A percentile compares a stretch with the other conserved stretches of the same genome.
Evolutionary conservation across 2,888 invertebrate genomes (phyloP).

Genomic region (Synanthedon formicaeformis): DNA sequence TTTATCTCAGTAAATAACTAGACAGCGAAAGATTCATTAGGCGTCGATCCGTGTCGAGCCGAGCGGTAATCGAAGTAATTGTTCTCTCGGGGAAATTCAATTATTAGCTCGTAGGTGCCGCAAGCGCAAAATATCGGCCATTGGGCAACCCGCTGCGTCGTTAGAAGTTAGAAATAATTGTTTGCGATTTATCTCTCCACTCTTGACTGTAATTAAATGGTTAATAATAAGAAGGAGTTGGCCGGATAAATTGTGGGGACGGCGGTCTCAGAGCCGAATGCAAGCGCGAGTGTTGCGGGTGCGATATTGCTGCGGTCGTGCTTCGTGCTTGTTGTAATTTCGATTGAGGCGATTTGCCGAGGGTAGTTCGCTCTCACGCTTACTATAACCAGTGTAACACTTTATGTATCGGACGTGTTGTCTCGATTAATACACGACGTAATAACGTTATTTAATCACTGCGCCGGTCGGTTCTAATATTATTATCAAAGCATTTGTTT

Average conservation of each 20-base stretch:
- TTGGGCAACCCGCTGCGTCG: conserved; percentile 51
- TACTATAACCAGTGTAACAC: conserved; percentile 45
- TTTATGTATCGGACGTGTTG: conserved; percentile 33
- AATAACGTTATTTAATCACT: too few relatives aligned
- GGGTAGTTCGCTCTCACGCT: conserved; percentile 62
- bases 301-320: conserved; percentile 49
- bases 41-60: conserved; percentile 61
- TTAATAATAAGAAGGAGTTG: conserved; percentile 56
- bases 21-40: conserved; percentile 68
- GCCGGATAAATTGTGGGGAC: conserved; percentile 41
- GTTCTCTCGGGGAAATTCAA: conserved; percentile 64
- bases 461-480: too few relatives aligned
- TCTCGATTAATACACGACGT: background rate
- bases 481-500: too few relatives aligned
- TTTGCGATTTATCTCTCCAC: conserved; percentile 48
- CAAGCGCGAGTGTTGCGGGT: conserved; percentile 10
- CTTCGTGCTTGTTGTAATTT: conserved; percentile 55
- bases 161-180: conserved; percentile 59
- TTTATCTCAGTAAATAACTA: conserved; percentile 67
- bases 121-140: conserved; percentile 44
- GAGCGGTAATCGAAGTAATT: conserved; percentile 66
- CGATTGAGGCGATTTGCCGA: conserved; percentile 39
- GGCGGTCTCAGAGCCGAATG: conserved; percentile 12
- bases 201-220: conserved; percentile 56
- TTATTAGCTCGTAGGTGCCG: conserved; percentile 41